Base-by-base conservation (phyloP, 2,797 vertebrate genomes). In the Chelonia mydas region DNA sequence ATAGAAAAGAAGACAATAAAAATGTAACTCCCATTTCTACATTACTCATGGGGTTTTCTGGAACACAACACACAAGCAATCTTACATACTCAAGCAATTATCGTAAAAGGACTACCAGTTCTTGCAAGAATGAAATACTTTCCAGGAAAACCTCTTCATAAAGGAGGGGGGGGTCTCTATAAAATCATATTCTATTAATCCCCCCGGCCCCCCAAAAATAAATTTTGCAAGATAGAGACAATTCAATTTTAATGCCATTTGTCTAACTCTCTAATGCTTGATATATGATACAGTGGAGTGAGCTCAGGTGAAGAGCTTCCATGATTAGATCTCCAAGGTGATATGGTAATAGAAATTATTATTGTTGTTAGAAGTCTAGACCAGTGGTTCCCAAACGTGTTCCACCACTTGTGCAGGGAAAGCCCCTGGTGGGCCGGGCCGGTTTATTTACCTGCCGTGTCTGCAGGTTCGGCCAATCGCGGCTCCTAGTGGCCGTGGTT, bases 211-310 rank as follows among this genome's bases (percentile, higher is more conserved):
- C 6, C 15, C 7, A 16, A 65, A 65, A n/a, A 65, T 13, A 57
- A 28, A 17, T 65, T 19, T 89, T 87, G 17, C 86, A 51, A 94
- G 28, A 94, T 91, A 57, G 77, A 92, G 90, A 92, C 81, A 93
- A 78, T 78, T 93, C 74, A 4, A 78, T 89, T 96, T 87, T 53
- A 87, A 53, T 90, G 83, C 65, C 84, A 86, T 92, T 86, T 95
- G 61, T 90, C 47, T 94, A 96, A 91, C 33, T 87, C 94, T 86
- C n/a, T 54, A 78, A 3, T 81, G 83, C 54, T 9, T 93, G 77
- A 93, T 91, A 28, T 33, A 89, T 7, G 61, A n/a, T 53, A 37
- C 25, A 81, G 41, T 53, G 19, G 37, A 93, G 84, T 74, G 6
- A 87, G 16, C 27, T 88, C 68, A 87, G 94, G 9, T 77, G 78